Evolutionary conservation across 2,113 vertebrate species (phyloP).

Genomic region (Coptodon bakossiorum): DNA sequence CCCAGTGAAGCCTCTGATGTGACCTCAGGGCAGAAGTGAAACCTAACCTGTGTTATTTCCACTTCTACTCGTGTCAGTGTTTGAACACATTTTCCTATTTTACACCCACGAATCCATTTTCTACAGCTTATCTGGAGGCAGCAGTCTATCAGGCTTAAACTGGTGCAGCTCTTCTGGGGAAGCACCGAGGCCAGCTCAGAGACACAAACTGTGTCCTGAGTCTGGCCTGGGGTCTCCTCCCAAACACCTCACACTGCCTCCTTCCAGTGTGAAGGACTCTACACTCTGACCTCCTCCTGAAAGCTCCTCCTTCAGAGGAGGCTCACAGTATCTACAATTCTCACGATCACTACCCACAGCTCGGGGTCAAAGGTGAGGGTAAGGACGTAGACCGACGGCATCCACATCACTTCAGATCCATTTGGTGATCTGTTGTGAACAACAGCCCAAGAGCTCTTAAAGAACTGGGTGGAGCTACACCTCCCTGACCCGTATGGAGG

Average conservation of each 20-base stretch:
- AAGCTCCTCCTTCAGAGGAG: background rate
- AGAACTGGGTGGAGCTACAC: background rate
- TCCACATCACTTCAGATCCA: background rate
- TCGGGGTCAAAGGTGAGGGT: background rate
- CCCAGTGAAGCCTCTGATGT: background rate
- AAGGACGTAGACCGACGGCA: background rate
- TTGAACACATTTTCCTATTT: background rate
- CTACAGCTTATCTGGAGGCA: background rate
- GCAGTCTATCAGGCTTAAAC: background rate
- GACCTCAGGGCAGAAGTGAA: background rate
- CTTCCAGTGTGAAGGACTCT: background rate
- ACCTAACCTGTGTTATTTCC: background rate
- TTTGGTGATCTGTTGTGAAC: background rate
- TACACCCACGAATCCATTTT: background rate
- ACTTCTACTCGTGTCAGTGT: background rate
- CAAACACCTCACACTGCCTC: background rate
- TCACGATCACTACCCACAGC: background rate
- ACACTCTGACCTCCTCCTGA: background rate
- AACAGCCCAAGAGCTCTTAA: background rate
- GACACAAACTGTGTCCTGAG: background rate
- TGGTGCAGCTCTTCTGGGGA: background rate
- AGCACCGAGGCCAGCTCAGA: background rate
- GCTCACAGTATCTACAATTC: background rate
- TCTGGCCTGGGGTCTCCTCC: fast-evolving
- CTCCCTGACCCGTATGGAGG: background rate